Percentiles rank a stretch among this genome's conserved stretches.
Conservation (phyloP, 2,797 vertebrate species). For the Lepilemur ruficaudatus region DNA sequence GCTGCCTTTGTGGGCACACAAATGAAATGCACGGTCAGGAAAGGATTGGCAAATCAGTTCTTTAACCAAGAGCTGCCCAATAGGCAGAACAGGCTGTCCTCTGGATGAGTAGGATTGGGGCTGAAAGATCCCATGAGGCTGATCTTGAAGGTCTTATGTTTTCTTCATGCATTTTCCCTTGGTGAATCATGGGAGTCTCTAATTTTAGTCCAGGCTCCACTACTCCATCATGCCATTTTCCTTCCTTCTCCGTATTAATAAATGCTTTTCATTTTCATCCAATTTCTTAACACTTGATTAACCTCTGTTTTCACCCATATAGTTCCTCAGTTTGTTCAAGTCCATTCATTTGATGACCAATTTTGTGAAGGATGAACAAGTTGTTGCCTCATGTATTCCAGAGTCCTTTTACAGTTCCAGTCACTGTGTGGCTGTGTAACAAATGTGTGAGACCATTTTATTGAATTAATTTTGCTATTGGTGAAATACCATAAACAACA, state of each 20-base stretch:
- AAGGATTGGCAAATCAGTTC: neutral
- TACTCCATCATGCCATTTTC: neutral
- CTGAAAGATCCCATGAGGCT: neutral
- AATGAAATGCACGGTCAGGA: neutral
- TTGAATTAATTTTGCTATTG: neutral
- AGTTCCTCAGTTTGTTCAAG: neutral
- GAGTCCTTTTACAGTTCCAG: neutral
- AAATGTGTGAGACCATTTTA: neutral
- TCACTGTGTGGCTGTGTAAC: neutral
- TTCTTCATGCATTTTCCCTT: neutral
- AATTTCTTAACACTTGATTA: neutral
- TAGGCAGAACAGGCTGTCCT: neutral
- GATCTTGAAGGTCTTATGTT: neutral
- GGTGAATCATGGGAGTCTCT: neutral
- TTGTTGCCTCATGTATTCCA: neutral
- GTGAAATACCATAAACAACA: conserved; percentile 33
- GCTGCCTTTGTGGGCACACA: neutral
- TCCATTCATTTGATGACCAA: neutral
- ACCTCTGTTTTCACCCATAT: neutral
- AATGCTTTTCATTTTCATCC: neutral
- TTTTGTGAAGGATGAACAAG: neutral
- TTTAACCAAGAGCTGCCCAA: neutral
- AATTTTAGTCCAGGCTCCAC: neutral
- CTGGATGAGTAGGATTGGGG: neutral
- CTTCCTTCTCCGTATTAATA: neutral